A percentile compares a stretch with the other conserved stretches of the same genome.
These are phyloP conservation scores for Apostichopus leukothele DNA, from an alignment of 53 echinoderm and acorn worm species.

Conservation along the genomic window DNA sequence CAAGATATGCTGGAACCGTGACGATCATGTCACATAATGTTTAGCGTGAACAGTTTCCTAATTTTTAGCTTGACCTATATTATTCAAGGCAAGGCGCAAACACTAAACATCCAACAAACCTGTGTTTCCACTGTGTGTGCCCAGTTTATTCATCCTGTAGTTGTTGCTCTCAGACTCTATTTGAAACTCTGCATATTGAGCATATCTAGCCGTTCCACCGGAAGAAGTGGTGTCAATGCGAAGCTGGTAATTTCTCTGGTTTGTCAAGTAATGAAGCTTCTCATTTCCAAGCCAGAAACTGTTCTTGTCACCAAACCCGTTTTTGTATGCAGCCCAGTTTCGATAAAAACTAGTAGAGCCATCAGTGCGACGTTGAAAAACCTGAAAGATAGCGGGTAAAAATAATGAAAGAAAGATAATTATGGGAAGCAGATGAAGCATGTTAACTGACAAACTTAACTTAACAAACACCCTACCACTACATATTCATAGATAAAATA, in stretches of 20 bases:
- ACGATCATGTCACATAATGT: too few species aligned
- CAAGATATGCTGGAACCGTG: too few species aligned
- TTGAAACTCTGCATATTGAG: not conserved
- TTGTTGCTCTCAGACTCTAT: not conserved
- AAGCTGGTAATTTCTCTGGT: not conserved
- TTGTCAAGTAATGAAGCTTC: not conserved
- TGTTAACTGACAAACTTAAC: too few species aligned
- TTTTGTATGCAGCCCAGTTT: not conserved
- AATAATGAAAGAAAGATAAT: too few species aligned
- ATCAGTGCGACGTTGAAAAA: not conserved
- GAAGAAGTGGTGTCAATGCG: not conserved
- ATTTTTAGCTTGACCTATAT: too few species aligned
- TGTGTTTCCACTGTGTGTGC: not conserved
- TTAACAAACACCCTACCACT: too few species aligned
- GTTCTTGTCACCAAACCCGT: not conserved
- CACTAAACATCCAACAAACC: not conserved
- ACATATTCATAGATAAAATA: too few species aligned
- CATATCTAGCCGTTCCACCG: not conserved
- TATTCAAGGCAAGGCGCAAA: too few species aligned
- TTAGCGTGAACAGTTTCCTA: too few species aligned
- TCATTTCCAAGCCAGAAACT: conserved; percentile 5
- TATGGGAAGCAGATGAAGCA: too few species aligned
- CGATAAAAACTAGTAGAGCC: not conserved
- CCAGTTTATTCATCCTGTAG: not conserved
- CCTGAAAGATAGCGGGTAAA: too few species aligned